phyloP scores from a whole-genome alignment of 2,888 invertebrate genomes.

The Trichogramma evanescens region DNA sequence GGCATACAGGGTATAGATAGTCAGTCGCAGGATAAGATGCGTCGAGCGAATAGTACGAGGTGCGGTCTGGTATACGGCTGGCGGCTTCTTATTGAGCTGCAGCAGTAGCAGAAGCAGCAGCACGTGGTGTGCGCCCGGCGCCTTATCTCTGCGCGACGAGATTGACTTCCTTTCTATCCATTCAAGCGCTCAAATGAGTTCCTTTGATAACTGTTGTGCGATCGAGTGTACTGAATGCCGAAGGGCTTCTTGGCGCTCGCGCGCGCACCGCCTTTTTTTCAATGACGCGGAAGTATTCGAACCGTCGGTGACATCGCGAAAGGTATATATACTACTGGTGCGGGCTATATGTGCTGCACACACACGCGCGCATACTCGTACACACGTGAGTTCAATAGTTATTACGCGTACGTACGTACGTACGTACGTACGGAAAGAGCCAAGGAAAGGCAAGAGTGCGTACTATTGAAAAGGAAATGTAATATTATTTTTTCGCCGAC shows the following conservation, averaged over 20 bases:
- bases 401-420: not conserved
- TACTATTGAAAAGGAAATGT: conserved; percentile 1
- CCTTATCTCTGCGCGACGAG: conserved; percentile 46
- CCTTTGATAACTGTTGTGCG: conserved; percentile 48
- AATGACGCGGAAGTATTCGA: conserved; percentile 12
- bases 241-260: conserved; percentile 40
- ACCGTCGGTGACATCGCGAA: not conserved
- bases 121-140: conserved; percentile 29
- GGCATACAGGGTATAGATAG: no score
- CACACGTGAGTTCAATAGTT: not conserved
- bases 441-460: not conserved
- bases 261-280: conserved; percentile 21
- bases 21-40: no score
- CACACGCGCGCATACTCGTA: no score
- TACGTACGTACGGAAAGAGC: not conserved
- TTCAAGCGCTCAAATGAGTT: conserved; percentile 47
- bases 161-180: conserved; percentile 47
- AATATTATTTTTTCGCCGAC: conserved; percentile 3
- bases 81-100: no score
- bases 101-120: conserved; percentile 17
- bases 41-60: no score
- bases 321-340: no score
- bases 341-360: no score
- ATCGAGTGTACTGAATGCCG: conserved; percentile 47
- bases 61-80: no score